Percentiles rank a stretch among this genome's conserved stretches.
phyloP scores from a whole-genome alignment of 2,113 vertebrate species.

The Tapirus terrestris region DNA sequence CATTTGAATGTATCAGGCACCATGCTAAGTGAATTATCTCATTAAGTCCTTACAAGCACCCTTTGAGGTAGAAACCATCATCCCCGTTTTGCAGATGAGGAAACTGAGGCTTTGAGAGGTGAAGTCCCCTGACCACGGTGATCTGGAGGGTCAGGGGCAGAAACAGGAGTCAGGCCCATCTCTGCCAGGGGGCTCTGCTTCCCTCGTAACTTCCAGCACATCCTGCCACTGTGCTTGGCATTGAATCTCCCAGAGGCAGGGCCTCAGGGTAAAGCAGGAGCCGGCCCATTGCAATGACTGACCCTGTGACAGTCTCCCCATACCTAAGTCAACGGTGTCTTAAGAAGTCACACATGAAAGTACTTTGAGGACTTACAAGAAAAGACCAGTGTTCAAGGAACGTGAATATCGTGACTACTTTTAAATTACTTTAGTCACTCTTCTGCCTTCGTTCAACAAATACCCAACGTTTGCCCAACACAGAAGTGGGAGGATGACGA shows the following conservation, averaged over 20 bases:
- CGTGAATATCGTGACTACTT: background rate
- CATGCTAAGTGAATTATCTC: background rate
- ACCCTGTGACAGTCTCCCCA: background rate
- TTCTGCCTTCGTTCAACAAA: background rate
- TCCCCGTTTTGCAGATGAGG: background rate
- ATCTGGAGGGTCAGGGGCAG: background rate
- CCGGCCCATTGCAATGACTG: no score
- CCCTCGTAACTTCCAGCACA: background rate
- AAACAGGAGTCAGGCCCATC: background rate
- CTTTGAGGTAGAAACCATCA: background rate
- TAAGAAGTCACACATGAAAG: background rate
- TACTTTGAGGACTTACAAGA: background rate
- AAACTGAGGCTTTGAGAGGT: background rate
- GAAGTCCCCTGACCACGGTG: background rate
- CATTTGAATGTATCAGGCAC: background rate
- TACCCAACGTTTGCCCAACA: background rate
- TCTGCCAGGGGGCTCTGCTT: background rate
- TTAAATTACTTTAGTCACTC: background rate
- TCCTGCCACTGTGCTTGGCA: background rate
- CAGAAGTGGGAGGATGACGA: background rate
- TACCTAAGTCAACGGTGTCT: background rate
- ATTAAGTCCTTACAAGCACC: background rate
- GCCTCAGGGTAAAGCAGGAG: background rate
- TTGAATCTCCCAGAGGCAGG: no score
- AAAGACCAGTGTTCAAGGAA: background rate